These are phyloP conservation scores for Sebastes ruberrimus DNA, from an alignment of 2,797 vertebrate species.

Conservation along the genomic window DNA sequence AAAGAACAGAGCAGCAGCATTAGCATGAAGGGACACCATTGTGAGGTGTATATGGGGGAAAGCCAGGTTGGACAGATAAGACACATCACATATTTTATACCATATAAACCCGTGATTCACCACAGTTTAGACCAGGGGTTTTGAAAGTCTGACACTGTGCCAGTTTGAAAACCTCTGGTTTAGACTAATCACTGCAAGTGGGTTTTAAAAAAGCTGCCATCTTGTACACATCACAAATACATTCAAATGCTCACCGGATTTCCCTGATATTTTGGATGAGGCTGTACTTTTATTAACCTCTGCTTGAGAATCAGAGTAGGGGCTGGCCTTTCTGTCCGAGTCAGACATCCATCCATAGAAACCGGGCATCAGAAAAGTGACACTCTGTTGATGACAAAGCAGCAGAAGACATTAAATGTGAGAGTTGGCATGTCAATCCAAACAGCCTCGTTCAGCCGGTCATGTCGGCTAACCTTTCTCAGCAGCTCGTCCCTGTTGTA, in stretches of 20 bases:
- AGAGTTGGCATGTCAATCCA: neutral
- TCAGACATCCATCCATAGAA: conserved; percentile 89
- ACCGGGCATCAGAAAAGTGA: conserved; percentile 91
- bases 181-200: neutral
- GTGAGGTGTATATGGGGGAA: neutral
- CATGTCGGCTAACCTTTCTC: conserved; percentile 85
- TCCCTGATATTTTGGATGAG: conserved; percentile 34
- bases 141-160: neutral
- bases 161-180: neutral
- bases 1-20: neutral
- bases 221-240: neutral
- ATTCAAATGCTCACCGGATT: conserved; percentile 55
- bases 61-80: neutral
- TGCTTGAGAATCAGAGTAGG: conserved; percentile 50
- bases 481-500: conserved; percentile 87
- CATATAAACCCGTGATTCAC: neutral
- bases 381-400: conserved; percentile 79
- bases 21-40: neutral
- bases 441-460: neutral
- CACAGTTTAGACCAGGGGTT: neutral
- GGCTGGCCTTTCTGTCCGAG: conserved; percentile 50
- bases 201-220: neutral
- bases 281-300: conserved; percentile 27
- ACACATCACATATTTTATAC: neutral
- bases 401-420: conserved; percentile 29